Evolutionary conservation across 2,888 invertebrate genomes (phyloP), one percentile per base, ranked within the genome.

Genomic region (Drosophila neotestacea): DNA sequence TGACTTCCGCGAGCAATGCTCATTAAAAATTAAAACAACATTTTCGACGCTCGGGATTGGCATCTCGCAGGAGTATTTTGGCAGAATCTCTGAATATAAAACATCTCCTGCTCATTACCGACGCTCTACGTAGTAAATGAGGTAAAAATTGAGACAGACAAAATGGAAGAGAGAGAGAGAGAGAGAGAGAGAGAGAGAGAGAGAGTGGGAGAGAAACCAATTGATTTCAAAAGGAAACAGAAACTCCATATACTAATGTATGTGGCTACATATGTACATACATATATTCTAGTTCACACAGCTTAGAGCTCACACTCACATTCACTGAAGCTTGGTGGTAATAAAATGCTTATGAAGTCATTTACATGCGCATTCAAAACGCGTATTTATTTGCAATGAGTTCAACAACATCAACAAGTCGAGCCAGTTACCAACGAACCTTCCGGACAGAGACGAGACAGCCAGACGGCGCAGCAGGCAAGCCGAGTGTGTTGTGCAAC

Each of bases 301-400:
- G 66, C 63, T 77, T 47, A 54, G 60, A 42, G 27, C 61, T 41
- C 27, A 52, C 28, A 16, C 28, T 27, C 6, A 39, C 22, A 11
- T 27, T 44, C 34, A 36, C 27, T 52, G 61, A 48, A 56, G 68
- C 70, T 87, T 73, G 79, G 85, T 76, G 68, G 86, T 88, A 88
- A 89, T 89, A 86, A 89, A 89, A 88, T 89, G 86, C 87, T 88
- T 87, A 89, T 88, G 88, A 88, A 86, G 85, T 89, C 90, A 88
- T 88, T 88, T 88, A 88, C 88, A 86, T 88, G 88, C 87, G 85
- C 88, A 85, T 88, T 88, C 82, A 82, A 78, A 84, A 78, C 83
- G 87, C 81, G 87, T 79, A 83, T 88, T 86, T 87, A 88, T 88
- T 89, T 84, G 90, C 88, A 89, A 86, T 82, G 90, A 88, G 88